phyloP scores from a whole-genome alignment of 2,888 invertebrate genomes.

The Eutolmus rufibarbis region DNA sequence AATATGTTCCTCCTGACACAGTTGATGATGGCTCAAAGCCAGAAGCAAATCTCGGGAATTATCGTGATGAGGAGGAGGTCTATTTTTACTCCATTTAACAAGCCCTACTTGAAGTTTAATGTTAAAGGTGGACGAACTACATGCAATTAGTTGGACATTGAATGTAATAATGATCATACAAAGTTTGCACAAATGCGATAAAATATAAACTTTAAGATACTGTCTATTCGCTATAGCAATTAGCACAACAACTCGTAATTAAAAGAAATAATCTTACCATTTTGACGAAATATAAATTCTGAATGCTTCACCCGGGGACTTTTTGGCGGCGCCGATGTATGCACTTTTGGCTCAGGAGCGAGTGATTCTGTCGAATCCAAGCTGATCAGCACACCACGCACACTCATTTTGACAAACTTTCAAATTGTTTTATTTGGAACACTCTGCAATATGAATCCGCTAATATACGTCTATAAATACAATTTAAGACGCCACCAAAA shows the following conservation, averaged over 20 bases:
- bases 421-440: not conserved
- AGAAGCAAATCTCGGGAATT: not conserved
- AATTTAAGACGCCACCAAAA: not conserved
- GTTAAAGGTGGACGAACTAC: conserved; percentile 27
- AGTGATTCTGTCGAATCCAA: conserved; percentile 48
- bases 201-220: not conserved
- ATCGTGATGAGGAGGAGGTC: not conserved
- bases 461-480: not conserved
- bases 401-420: conserved; percentile 47
- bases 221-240: not conserved
- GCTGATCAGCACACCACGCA: conserved; percentile 48
- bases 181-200: not conserved
- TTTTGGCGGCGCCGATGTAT: conserved; percentile 32
- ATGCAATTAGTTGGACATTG: not conserved
- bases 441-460: not conserved
- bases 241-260: not conserved
- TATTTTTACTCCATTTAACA: not conserved
- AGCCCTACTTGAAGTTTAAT: not conserved
- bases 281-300: not conserved
- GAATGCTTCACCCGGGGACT: conserved; percentile 41
- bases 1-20: not conserved
- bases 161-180: not conserved
- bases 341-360: not conserved
- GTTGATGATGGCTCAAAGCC: not conserved
- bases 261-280: not conserved